Base-by-base conservation (phyloP, 2,113 vertebrate species). In the Tringa solitaria region DNA sequence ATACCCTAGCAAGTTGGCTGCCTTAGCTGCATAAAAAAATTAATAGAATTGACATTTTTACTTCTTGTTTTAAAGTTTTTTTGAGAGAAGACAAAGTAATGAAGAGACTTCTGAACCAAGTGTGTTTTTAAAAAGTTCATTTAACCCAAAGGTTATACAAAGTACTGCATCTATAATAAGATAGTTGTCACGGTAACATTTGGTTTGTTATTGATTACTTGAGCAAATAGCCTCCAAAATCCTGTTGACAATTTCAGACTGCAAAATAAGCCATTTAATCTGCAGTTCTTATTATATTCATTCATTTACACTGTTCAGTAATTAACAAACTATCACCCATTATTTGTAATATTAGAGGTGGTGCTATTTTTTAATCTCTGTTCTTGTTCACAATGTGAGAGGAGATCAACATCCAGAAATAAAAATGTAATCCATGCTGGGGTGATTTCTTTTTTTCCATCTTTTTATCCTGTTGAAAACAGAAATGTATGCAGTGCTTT, bases 121-220 rank as follows among this genome's bases (percentile, higher is more conserved):
- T 33, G 11, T 82, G 4, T 8, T 83, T 48, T 61, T 14, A 35
- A 57, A 93, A 97, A 87, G 76, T 84, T 51, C 43, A 23, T 77
- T 87, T 92, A 86, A 95, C 60, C 69, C 56, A 92, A 63, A 96
- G 32, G 19, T 94, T 92, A 87, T 39, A 83, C 18, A 14, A 94
- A 95, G 32, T 84, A 74, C n/a, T 88, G 57, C 51, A 74, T 20
- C 87, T 78, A 43, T 75, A 60, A 90, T 88, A 60, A 86, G 30
- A 78, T 53, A 73, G 94, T 97, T 97, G 85, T 94, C 90, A 96
- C 87, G 32, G 95, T 73, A 97, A 97, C 61, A 11, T 96, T 68
- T 97, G 45, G 51, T 61, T 95, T 98, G 69, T 86, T 96, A 96
- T 97, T 95, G 92, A 97, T 95, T 95, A 95, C 43, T 89, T 90